These are phyloP conservation scores for Numenius phaeopus DNA, from an alignment of 2,797 vertebrate species.

Conservation along the genomic window DNA sequence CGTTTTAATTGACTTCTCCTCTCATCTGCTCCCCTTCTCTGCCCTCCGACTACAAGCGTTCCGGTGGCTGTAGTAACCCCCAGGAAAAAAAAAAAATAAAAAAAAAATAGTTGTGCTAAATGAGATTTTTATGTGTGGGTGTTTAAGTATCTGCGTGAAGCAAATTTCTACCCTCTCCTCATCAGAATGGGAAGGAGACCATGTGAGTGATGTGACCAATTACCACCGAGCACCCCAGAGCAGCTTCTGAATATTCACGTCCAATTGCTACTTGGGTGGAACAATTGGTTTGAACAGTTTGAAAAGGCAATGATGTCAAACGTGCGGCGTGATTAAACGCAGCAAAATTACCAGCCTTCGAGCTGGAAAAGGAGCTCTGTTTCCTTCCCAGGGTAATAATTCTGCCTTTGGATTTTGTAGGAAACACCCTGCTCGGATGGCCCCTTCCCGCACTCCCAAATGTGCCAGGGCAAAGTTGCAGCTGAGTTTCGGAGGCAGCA, in stretches of 20 bases:
- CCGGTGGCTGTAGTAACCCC: not conserved
- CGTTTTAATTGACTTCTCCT: not conserved
- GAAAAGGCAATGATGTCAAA: constrained; percentile 67
- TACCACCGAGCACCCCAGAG: constrained; percentile 18
- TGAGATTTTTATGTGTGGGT: constrained; percentile 33
- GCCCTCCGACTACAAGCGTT: not conserved
- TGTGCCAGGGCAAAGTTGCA: not conserved
- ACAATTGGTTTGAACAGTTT: constrained; percentile 40
- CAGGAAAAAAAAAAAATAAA: not conserved
- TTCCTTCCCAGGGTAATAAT: not conserved
- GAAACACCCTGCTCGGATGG: not conserved
- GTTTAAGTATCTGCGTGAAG: constrained; percentile 1
- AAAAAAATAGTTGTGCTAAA: not conserved
- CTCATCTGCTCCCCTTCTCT: not conserved
- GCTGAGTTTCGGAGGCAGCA: not conserved
- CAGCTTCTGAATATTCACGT: constrained; percentile 59
- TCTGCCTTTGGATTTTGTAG: not conserved
- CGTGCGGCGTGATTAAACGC: constrained; percentile 28
- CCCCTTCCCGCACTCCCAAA: not conserved
- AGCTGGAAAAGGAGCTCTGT: not conserved
- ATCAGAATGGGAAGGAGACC: constrained; percentile 36
- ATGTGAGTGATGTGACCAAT: constrained; percentile 64
- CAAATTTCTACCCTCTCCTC: constrained; percentile 41
- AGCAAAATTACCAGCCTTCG: not conserved
- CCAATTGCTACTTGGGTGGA: constrained; percentile 49